Base-by-base conservation (phyloP, 1,140 invertebrate genomes). In the Aphaenogaster ashmeadi region DNA sequence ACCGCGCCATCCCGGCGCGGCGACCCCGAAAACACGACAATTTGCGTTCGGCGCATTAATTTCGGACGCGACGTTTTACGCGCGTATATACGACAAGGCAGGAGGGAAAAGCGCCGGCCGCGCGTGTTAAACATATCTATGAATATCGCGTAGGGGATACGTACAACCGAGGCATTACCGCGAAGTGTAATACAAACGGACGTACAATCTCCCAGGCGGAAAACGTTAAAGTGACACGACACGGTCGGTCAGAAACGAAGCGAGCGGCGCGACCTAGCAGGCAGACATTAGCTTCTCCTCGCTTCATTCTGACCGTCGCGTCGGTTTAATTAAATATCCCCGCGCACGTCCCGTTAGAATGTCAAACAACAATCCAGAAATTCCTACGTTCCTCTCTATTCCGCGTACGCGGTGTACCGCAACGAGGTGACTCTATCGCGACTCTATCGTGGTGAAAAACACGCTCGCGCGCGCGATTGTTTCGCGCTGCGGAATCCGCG, bases 301-400 rank as follows among this genome's bases (percentile, higher is more conserved):
- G 58, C 79, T 86, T 86, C 66, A 87, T 90, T 77, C 54, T 89
- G 62, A 47, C 62, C 21, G 60, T 36, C 41, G 56, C 21, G 60
- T 36, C 41, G 56, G 56, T 74, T 91, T 91, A 91, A 91, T 91
- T 91, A 89, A 91, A 90, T 87, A 72, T 56, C 54, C 27, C 56
- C 56, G 69, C 44, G 15, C 13, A 58, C 72, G 54, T 83, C 75
- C 85, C 67, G 75, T 89, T 89, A 89, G 71, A 87, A 90, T 56
- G 69, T 89, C 88, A 80, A 89, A 89, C 83, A 90, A 89, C 72
- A 74, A 87, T 77, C 47, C 33, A 50, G 81, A 77, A 62, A 85
- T 75, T 85, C 44, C 80, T 74, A 18, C 80, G 69, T 11, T 83
- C 27, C 50, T 44, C 64, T 81, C 36, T 18, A 33, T 38, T 18